These are phyloP conservation scores for Tenthredo amoena DNA, from an alignment of 2,888 invertebrate species.

Conservation along the genomic window DNA sequence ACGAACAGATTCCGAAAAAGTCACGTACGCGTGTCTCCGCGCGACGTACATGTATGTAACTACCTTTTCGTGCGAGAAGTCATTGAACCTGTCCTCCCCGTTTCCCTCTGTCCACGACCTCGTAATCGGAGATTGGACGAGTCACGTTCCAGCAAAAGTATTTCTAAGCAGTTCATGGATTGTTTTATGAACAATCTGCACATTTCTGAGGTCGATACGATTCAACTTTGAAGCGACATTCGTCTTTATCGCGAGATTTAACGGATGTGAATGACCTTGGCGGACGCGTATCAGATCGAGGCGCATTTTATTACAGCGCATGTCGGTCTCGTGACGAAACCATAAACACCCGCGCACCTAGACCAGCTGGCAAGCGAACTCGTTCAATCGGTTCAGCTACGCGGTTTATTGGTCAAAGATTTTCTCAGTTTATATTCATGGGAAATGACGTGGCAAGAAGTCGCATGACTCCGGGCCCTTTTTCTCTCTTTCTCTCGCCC, in stretches of 20 bases:
- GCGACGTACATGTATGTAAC: constrained; percentile 37
- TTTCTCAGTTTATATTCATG: not conserved
- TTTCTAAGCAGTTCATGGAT: constrained; percentile 51
- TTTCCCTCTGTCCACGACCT: constrained; percentile 4
- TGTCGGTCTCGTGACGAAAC: constrained; percentile 11
- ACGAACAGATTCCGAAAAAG: constrained; percentile 44
- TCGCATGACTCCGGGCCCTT: constrained; percentile 41
- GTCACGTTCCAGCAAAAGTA: constrained; percentile 46
- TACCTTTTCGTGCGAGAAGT: constrained; percentile 49
- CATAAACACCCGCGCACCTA: constrained; percentile 7
- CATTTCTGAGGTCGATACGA: constrained; percentile 40
- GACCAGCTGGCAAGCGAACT: constrained; percentile 5
- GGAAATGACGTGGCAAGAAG: constrained; percentile 17
- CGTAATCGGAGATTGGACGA: constrained; percentile 48
- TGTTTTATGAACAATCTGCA: constrained; percentile 47
- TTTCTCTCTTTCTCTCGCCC: not conserved
- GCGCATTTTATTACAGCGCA: constrained; percentile 39
- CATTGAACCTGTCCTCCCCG: constrained; percentile 38
- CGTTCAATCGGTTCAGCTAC: not conserved
- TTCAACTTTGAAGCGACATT: constrained; percentile 23
- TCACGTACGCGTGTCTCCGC: constrained; percentile 50
- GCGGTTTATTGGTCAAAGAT: not conserved
- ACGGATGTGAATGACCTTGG: constrained; percentile 47
- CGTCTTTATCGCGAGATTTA: constrained; percentile 28
- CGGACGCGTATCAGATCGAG: constrained; percentile 16